phyloP scores from a whole-genome alignment of 2,113 vertebrate species.

The Nibea albiflora region DNA sequence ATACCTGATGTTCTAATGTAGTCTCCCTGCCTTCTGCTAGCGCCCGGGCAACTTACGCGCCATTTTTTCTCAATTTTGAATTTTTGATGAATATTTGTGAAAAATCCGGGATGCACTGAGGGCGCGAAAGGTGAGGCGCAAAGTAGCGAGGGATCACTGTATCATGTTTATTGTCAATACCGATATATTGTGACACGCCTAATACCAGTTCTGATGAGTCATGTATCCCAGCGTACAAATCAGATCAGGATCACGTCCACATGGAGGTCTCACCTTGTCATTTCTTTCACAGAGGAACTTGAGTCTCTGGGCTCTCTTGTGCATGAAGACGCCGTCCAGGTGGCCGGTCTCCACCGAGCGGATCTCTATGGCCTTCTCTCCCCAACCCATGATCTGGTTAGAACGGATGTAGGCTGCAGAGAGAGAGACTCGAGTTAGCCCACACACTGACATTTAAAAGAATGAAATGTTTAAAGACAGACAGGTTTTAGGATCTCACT shows the following conservation, averaged over 20 bases:
- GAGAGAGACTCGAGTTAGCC: slow-evolving; percentile 14
- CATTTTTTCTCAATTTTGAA: too few relatives aligned
- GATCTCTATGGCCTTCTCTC: slow-evolving; percentile 99
- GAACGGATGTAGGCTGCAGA: slow-evolving; percentile 95
- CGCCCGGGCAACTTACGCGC: too few relatives aligned
- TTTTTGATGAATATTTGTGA: too few relatives aligned
- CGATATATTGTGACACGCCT: too few relatives aligned
- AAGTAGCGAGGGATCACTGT: too few relatives aligned
- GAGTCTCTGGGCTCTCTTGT: slow-evolving; percentile 98
- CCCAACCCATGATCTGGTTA: slow-evolving; percentile 99
- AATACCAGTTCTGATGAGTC: neutral
- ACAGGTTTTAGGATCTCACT: too few relatives aligned
- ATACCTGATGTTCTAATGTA: too few relatives aligned
- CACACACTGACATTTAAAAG: neutral
- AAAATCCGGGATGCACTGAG: too few relatives aligned
- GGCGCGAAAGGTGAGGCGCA: too few relatives aligned
- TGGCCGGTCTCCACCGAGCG: slow-evolving; percentile 98
- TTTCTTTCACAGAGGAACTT: slow-evolving; percentile 99
- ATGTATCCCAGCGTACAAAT: neutral
- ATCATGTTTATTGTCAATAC: too few relatives aligned
- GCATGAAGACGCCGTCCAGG: slow-evolving; percentile 99
- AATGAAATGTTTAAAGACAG: neutral
- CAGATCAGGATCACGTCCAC: neutral
- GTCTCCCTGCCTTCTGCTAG: too few relatives aligned
- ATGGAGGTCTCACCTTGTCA: slow-evolving; percentile 90